Percentiles rank a stretch among this genome's conserved stretches.
Conservation (phyloP, 2,888 invertebrate genomes). For the Micropterix aruncella region DNA sequence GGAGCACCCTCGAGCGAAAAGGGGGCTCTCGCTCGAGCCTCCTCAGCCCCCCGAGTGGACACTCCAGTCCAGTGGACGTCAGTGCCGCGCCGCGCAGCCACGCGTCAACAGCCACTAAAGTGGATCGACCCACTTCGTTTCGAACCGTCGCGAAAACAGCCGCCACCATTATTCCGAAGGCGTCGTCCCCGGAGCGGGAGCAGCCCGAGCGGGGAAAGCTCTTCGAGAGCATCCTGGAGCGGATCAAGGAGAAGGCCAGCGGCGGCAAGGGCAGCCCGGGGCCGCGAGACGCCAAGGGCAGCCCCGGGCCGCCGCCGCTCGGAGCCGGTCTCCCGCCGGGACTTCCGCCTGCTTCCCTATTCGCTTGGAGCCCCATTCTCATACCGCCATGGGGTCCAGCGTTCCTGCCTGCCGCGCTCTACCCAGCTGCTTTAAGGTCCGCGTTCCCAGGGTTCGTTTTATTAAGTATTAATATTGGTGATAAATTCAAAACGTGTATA, state of each 20-base stretch:
- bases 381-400: slow-evolving; percentile 65
- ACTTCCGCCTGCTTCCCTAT: slow-evolving; percentile 44
- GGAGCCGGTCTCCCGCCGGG: slow-evolving; percentile 9
- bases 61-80: not conserved
- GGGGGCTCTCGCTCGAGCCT: not conserved
- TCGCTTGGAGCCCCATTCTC: slow-evolving; percentile 63
- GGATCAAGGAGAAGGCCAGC: slow-evolving; percentile 23
- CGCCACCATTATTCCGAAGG: slow-evolving; percentile 36
- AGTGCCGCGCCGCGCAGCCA: not conserved
- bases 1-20: not conserved
- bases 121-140: no score
- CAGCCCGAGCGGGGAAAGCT: not conserved
- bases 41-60: not conserved
- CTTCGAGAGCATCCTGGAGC: slow-evolving; percentile 7
- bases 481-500: no score
- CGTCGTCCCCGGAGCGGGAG: slow-evolving; percentile 36
- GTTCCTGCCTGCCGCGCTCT: slow-evolving; percentile 52
- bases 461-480: no score
- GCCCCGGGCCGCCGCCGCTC: slow-evolving; percentile 24
- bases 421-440: slow-evolving; percentile 54
- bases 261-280: slow-evolving; percentile 30
- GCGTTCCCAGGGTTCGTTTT: slow-evolving; percentile 59
- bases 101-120: not conserved
- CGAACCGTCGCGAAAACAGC: slow-evolving; percentile 22
- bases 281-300: slow-evolving; percentile 22